Conservation (phyloP, 92 coral and sea anemone genomes). For the Parazoanthus swiftii region DNA sequence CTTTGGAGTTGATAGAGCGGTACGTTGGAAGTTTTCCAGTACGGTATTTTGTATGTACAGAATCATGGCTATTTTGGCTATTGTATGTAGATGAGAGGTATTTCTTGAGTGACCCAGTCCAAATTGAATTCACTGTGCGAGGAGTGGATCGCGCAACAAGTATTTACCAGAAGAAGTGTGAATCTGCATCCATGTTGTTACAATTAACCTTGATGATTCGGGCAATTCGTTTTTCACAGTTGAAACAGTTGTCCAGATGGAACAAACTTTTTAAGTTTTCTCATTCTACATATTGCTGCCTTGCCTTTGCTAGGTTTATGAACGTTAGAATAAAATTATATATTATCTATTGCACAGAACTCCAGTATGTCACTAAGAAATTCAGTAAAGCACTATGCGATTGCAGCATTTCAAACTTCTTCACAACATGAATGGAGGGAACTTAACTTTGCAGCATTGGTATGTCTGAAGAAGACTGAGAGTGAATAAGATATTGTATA, state of each 20-base stretch:
- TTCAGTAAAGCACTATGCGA: background rate
- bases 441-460: background rate
- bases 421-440: background rate
- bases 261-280: background rate
- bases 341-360: conserved; percentile 7
- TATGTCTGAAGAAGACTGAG: background rate
- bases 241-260: background rate
- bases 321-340: background rate
- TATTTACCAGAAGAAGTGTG: background rate
- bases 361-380: background rate
- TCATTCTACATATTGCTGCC: background rate
- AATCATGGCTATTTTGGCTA: conserved; percentile 3
- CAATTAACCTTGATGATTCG: background rate
- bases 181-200: conserved; percentile 1
- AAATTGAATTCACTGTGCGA: background rate
- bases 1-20: background rate
- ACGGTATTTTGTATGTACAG: conserved; percentile 25
- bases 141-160: background rate
- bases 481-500: no score
- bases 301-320: background rate
- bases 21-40: background rate
- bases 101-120: background rate
- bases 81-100: background rate
- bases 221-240: background rate
- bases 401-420: background rate